Conservation (phyloP, 2,888 invertebrate genomes). For the Incurvaria masculella region DNA sequence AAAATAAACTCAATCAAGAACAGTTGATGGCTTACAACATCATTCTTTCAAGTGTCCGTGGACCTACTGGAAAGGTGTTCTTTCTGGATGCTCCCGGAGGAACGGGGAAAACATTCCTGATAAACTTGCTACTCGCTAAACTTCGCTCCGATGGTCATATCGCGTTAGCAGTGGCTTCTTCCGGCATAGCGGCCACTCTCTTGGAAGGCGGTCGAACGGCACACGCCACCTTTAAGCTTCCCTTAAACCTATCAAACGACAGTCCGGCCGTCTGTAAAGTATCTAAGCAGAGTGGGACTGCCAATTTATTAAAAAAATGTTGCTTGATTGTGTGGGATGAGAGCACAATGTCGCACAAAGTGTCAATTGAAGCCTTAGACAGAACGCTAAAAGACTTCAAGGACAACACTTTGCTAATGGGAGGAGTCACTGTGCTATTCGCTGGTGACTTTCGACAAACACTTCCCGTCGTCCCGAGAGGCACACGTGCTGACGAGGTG, state of each 20-base stretch:
- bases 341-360: slow-evolving; percentile 15
- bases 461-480: slow-evolving; percentile 12
- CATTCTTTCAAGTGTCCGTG: slow-evolving; percentile 3
- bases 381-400: slow-evolving; percentile 2
- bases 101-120: slow-evolving; percentile 27
- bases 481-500: slow-evolving; percentile 19
- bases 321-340: slow-evolving; percentile 18
- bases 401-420: not conserved
- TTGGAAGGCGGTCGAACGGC: slow-evolving; percentile 27
- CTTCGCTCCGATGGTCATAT: slow-evolving; percentile 20
- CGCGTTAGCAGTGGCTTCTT: slow-evolving; percentile 22
- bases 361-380: slow-evolving; percentile 8
- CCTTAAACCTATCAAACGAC: slow-evolving; percentile 16
- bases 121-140: slow-evolving; percentile 20
- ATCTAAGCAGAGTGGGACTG: slow-evolving; percentile 9
- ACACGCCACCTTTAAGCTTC: slow-evolving; percentile 25
- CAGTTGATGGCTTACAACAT: slow-evolving; percentile 1
- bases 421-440: slow-evolving; percentile 6
- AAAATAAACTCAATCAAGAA: slow-evolving; percentile 1
- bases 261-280: slow-evolving; percentile 5
- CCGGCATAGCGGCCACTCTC: slow-evolving; percentile 26
- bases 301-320: slow-evolving; percentile 11
- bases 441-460: slow-evolving; percentile 2
- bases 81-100: slow-evolving; percentile 29
- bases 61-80: slow-evolving; percentile 11